Base-by-base conservation (phyloP, 2,113 vertebrate species). In the Campylomormyrus numenius region DNA sequence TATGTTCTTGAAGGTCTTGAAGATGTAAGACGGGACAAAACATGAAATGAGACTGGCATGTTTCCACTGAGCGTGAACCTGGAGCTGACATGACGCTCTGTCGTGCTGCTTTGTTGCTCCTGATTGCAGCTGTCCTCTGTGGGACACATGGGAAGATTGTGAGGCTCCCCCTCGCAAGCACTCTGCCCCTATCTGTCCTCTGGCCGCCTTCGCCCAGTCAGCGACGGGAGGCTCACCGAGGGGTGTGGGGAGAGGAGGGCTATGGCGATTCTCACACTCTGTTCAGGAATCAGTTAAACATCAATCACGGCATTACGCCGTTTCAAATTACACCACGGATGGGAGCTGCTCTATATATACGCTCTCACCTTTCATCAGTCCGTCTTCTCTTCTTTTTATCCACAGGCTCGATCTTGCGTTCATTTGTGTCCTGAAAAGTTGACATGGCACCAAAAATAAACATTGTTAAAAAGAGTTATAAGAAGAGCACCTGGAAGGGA, bases 221-320 rank as follows among this genome's bases (percentile, higher is more conserved):
- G 46, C 53, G 88, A 27, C 15, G 85, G 45, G 87, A 88, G 52
- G 52, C 1, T 31, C 13, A n/a, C n/a, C 8, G 52, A 27, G 66
- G 50, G 13, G 6, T 83, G 74, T 89, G 35, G 50, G 88, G 19
- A 89, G n/a, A 83, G 88, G 5, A 83, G 74, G 89, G 77, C 35
- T 89, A 89, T 4, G 50, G 35, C 15, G 49, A 85, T 85, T 89
- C 77, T 58, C 89, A 89, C 49, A 84, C 87, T 62, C 77, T 17
- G 21, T 84, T 84, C 35, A 5, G 77, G 89, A 89, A 85, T 89
- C 89, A 84, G 89, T 89, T 89, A 89, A 89, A 89, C 89, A 89
- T 89, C 77, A 89, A 85, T 89, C 89, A 85, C 74, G 24, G 31
- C 21, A 27, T 19, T 45, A n/a, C 13, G 7, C 49, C 89, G 50